Conservation (phyloP, 2,888 invertebrate genomes). For the Melipona beecheii region DNA sequence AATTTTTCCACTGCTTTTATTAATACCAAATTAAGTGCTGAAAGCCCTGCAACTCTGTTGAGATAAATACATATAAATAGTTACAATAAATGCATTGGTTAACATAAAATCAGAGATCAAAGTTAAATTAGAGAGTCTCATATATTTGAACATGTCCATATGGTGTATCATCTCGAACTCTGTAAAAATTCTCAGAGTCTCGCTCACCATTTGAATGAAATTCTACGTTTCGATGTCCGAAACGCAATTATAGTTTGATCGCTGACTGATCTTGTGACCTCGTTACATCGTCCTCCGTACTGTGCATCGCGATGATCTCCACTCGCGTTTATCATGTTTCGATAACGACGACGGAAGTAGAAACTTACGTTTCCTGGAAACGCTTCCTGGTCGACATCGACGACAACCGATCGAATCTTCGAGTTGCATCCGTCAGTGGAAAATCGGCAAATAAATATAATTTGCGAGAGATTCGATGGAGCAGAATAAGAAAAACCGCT, state of each 20-base stretch:
- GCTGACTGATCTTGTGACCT: no score
- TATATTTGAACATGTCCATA: no score
- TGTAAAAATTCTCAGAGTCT: no score
- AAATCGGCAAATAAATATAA: background rate
- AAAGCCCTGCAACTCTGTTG: no score
- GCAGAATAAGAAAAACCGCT: background rate
- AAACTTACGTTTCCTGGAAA: constrained; percentile 36
- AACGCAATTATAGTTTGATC: background rate
- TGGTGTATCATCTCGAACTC: no score
- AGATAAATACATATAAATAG: no score
- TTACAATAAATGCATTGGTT: no score
- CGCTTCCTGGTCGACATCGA: background rate
- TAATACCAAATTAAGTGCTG: no score
- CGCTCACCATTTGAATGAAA: no score
- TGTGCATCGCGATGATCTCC: background rate
- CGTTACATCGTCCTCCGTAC: background rate
- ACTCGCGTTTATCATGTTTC: constrained; percentile 33
- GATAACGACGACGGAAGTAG: constrained; percentile 45
- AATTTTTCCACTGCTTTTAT: no score
- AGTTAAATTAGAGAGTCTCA: no score
- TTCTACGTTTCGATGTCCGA: background rate
- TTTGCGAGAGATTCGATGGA: background rate
- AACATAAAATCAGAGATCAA: no score
- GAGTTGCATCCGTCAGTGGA: background rate
- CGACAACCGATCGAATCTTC: background rate